phyloP scores from a whole-genome alignment of 2,797 vertebrate species.

The Eurystomus glaucurus region DNA sequence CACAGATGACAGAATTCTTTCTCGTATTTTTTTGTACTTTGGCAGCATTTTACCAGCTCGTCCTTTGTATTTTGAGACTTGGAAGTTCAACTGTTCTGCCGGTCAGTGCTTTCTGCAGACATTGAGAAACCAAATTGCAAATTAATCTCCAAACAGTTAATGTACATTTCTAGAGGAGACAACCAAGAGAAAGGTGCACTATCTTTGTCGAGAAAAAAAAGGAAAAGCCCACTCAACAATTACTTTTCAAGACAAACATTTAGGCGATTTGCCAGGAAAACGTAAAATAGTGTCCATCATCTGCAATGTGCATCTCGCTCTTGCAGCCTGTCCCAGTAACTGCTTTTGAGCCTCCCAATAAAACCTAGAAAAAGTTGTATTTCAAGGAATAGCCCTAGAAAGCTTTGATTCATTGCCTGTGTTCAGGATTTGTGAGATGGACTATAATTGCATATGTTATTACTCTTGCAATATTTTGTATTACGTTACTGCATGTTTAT shows the following conservation, averaged over 20 bases:
- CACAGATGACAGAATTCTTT: background rate
- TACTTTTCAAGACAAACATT: constrained; percentile 65
- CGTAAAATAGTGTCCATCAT: background rate
- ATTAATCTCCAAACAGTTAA: constrained; percentile 15
- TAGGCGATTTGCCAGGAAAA: constrained; percentile 55
- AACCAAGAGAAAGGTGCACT: constrained; percentile 6
- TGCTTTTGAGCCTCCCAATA: constrained; percentile 22
- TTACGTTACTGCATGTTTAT: constrained; percentile 55
- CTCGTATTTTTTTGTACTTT: background rate
- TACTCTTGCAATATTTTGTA: constrained; percentile 62
- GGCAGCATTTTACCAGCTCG: background rate
- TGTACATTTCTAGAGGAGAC: background rate
- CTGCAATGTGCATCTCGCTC: constrained; percentile 34
- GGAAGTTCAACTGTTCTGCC: background rate
- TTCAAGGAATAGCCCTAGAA: constrained; percentile 40
- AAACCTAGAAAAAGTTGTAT: background rate
- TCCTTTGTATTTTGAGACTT: background rate
- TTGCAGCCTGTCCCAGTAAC: background rate
- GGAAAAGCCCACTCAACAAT: constrained; percentile 49
- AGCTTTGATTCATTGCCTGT: constrained; percentile 66
- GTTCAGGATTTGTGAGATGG: constrained; percentile 51
- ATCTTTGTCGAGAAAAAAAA: background rate
- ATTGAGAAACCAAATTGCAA: background rate
- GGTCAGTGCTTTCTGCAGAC: background rate
- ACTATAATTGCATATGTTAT: constrained; percentile 61